Base-by-base conservation (phyloP, 2,797 vertebrate species). In the Etheostoma perlongum region DNA sequence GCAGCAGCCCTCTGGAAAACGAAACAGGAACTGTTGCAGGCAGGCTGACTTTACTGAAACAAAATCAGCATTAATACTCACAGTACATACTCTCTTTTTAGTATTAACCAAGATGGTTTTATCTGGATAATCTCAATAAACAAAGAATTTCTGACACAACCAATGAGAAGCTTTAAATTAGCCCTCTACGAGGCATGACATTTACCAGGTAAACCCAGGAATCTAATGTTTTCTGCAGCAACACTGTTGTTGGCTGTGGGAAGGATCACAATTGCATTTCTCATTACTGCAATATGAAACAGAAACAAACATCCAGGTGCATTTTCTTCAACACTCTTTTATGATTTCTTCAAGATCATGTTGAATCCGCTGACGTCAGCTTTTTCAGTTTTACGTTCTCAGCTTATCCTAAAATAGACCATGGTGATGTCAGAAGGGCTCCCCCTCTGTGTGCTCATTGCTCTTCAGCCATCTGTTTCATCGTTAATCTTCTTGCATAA, bases 341-440 rank as follows among this genome's bases (percentile, higher is more conserved):
- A 40, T 40, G 10, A 40, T 40, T 40, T 40, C 36, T 40, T 40
- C 36, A 44, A 67, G 11, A 60, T 61, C 18, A 18, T 25, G 46
- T 62, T 60, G 19, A 60, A 40, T 62, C 21, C 23, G 12, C 30
- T 30, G 15, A 30, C 14, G 13, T 70, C 21, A 27, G 2, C 36
- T 30, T 71, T 33, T 67, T 78, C 51, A 70, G 81, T 76, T 83
- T 78, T 66, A 48, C 36, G 13, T 60, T 61, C n/a, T 74, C 65
- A 71, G 73, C 30, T 68, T 62, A 54, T 81, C 83, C 85, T 82
- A 88, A 91, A 92, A 91, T 91, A 91, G 72, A 81, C 33, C 18
- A 21, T 33, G 21, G 76, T 86, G 67, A 87, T 82, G 73, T 88
- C 73, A 80, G 68, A 70, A 71, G 78, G 70, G 71, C 78, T 67